Percentiles rank a stretch among this genome's conserved stretches.
Evolutionary conservation across 2,797 vertebrate species (phyloP).

Genomic region (Salarias fasciatus): DNA sequence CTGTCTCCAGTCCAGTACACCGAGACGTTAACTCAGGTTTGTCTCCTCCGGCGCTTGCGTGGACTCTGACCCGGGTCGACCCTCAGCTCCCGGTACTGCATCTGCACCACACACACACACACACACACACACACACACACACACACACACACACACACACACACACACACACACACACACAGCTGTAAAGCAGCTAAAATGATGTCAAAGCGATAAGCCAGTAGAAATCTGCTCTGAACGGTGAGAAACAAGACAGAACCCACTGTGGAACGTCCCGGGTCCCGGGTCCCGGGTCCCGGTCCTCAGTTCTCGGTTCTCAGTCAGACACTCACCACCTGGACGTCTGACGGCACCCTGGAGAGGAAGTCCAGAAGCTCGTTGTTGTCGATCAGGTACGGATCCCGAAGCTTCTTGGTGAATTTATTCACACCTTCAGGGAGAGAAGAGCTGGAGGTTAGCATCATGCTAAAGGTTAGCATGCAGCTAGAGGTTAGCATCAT

Average conservation of each 20-base stretch:
- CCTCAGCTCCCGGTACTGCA: constrained; percentile 92
- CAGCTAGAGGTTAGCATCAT: too few species aligned
- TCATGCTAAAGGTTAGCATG: too few species aligned
- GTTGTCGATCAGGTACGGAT: constrained; percentile 92
- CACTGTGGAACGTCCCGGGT: too few species aligned
- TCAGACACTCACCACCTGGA: constrained; percentile 89
- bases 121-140: constrained; percentile 3
- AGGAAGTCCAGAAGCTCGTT: constrained; percentile 95
- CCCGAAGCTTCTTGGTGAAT: constrained; percentile 95
- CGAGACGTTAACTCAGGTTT: constrained; percentile 80
- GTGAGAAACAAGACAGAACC: too few species aligned
- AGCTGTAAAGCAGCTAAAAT: neutral
- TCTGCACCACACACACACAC: constrained; percentile 69
- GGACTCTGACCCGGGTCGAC: constrained; percentile 88
- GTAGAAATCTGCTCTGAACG: too few species aligned
- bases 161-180: constrained; percentile 12
- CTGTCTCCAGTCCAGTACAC: too few species aligned
- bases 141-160: constrained; percentile 5
- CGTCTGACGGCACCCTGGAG: constrained; percentile 94
- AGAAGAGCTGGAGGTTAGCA: too few species aligned
- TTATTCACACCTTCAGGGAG: constrained; percentile 89
- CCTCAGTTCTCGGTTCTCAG: too few species aligned
- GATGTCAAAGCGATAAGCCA: too few species aligned
- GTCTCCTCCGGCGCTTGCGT: constrained; percentile 88
- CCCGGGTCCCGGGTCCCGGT: too few species aligned